Evolutionary conservation across 2,113 vertebrate species (phyloP), one percentile per base, ranked within the genome.

Genomic region (Elephas maximus): DNA sequence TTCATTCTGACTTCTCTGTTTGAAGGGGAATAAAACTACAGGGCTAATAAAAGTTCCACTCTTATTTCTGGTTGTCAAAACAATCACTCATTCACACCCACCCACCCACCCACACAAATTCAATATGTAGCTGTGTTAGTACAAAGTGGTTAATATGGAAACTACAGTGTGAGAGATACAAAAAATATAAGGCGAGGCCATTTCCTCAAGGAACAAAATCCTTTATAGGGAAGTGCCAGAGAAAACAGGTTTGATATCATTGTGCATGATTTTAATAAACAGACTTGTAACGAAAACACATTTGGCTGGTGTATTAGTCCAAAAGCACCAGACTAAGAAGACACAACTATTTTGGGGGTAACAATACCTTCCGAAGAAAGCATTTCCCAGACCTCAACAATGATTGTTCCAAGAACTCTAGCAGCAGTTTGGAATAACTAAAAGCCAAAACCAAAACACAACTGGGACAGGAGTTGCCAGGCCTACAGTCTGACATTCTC

Each of bases 401-500:
- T 74, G 93, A 62, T 93, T 93, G 82, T 60, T 95, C 21, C 60
- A 93, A 91, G 90, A 94, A 93, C 77, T 94, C 89, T 90, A 97
- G 92, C 48, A 88, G 83, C 86, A 82, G 87, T 77, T 1, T 96
- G 81, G 53, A 89, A 96, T 71, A 94, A 78, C 62, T 92, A 91
- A 95, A 94, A 94, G 74, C 88, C 69, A 96, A 96, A 98, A 96
- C 84, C 73, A 91, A 96, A 93, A 82, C 77, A 94, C 41, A 69
- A 79, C 67, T 60, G 37, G 82, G 73, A 91, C 18, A 94, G 86
- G 26, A 92, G 86, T 33, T 83, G 85, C 53, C 48, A 51, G 78
- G 90, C 81, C 79, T 69, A 0, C 1, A 45, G 77, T 11, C 0
- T 60, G 80, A 82, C 6, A 24, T 53, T 44, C 79, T 57, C 44